A percentile compares a stretch with the other conserved stretches of the same genome.
These are phyloP conservation scores for Melanotus villosus DNA, from an alignment of 2,888 invertebrate genomes.

Conservation along the genomic window DNA sequence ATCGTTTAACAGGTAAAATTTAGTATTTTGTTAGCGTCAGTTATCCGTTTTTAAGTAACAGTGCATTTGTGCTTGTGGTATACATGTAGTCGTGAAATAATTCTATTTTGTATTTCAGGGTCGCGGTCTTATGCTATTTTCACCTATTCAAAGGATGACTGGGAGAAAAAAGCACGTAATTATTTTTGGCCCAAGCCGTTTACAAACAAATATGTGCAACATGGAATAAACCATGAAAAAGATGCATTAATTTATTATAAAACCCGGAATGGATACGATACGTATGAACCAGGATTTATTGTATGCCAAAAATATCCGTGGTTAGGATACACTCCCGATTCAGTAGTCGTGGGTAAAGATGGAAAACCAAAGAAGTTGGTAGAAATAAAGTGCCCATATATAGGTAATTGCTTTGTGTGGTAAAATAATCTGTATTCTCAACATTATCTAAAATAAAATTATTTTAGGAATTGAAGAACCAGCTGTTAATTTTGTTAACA, in stretches of 20 bases:
- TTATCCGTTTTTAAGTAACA: background rate
- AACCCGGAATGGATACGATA: background rate
- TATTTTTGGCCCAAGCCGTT: background rate
- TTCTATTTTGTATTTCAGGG: background rate
- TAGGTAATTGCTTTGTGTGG: background rate
- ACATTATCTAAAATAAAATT: background rate
- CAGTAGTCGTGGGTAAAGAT: background rate
- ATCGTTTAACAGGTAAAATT: background rate
- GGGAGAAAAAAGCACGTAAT: background rate
- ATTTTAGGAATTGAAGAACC: background rate
- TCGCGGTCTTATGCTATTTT: background rate
- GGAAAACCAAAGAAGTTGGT: background rate
- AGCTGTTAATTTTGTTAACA: background rate
- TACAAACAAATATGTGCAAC: background rate
- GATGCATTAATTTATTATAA: background rate
- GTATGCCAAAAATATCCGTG: background rate
- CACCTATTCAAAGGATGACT: background rate
- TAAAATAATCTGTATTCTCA: background rate
- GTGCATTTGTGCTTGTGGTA: background rate
- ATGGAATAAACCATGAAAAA: background rate
- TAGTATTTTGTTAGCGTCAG: background rate
- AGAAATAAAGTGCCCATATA: conserved; percentile 11
- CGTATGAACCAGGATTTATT: background rate
- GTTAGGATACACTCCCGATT: conserved; percentile 3
- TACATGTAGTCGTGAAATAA: background rate